Evolutionary conservation across 2,888 invertebrate genomes (phyloP), one percentile per base, ranked within the genome.

Genomic region (Phortica okadai): DNA sequence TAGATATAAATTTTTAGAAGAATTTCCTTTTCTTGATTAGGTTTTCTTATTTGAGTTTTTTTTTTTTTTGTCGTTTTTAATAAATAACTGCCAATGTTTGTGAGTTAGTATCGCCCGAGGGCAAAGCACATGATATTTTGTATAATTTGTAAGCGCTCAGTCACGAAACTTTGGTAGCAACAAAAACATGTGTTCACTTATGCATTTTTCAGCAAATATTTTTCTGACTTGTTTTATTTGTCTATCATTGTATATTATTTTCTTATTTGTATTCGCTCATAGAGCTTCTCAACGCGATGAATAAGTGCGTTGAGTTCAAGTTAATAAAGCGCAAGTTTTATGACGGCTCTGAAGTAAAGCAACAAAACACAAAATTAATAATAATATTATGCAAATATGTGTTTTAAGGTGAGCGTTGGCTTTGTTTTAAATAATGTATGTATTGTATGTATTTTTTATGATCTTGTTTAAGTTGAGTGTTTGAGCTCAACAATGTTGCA

Each of bases 1-100:
- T 21, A 21, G 21, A 21, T 21, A 21, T 21, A 21, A 21, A 21
- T 21, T 21, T 21, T 21, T 21, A 21, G 21, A 21, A 21, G 21
- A 76, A 82, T 79, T 86, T 82, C 79, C 76, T 83, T 86, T 84
- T 62, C 73, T 72, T 69, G 42, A 59, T 59, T 59, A n/a, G n/a
- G 16, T 59, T 59, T n/a, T 21, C n/a, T 14, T 7, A 16, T 59
- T 59, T 21, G 59, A 0, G 25, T 16, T 6, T 21, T 16, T 33
- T 25, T 25, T 66, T 41, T 41, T 10, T 33, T 14, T 41, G 33
- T 10, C 10, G 33, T 66, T 45, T n/a, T 14, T 8, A 21, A 14
- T 10, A 21, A 16, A 14, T 59, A 16, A 56, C 56, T 59, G 41
- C 11, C 64, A 41, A 5, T 6, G 33, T 41, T 11, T 25, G 66